These are phyloP conservation scores for Cheilosia variabilis DNA, from an alignment of 2,888 invertebrate species.

Conservation along the genomic window DNA sequence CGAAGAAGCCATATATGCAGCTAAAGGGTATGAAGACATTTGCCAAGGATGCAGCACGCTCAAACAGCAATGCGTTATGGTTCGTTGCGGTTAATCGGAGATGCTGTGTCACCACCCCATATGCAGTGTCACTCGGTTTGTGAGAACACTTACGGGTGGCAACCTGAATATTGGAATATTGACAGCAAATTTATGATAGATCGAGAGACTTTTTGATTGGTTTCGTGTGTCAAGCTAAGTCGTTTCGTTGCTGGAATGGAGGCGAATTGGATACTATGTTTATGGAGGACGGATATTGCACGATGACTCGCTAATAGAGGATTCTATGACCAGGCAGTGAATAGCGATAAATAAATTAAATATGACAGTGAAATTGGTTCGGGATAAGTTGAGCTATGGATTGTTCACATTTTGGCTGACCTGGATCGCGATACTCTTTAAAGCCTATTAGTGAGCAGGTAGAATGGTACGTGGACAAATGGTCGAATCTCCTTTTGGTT, in stretches of 20 bases:
- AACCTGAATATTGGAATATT: constrained; percentile 58
- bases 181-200: constrained; percentile 57
- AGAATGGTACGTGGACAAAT: no score
- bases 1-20: constrained; percentile 50
- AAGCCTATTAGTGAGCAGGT: no score
- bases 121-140: constrained; percentile 41
- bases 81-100: constrained; percentile 16
- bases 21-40: constrained; percentile 58
- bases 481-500: no score
- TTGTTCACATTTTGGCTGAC: no score
- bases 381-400: no score
- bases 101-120: constrained; percentile 28
- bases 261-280: constrained; percentile 15
- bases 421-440: no score
- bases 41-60: constrained; percentile 25
- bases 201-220: constrained; percentile 64
- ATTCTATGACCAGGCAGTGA: background rate
- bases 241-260: background rate
- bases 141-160: constrained; percentile 21
- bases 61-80: constrained; percentile 44
- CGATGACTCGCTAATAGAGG: background rate
- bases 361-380: background rate
- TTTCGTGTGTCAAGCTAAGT: constrained; percentile 44
- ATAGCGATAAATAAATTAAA: background rate
- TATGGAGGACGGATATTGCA: background rate